These are phyloP conservation scores for Dendroctonus valens DNA, from an alignment of 1,140 invertebrate species.

Conservation along the genomic window DNA sequence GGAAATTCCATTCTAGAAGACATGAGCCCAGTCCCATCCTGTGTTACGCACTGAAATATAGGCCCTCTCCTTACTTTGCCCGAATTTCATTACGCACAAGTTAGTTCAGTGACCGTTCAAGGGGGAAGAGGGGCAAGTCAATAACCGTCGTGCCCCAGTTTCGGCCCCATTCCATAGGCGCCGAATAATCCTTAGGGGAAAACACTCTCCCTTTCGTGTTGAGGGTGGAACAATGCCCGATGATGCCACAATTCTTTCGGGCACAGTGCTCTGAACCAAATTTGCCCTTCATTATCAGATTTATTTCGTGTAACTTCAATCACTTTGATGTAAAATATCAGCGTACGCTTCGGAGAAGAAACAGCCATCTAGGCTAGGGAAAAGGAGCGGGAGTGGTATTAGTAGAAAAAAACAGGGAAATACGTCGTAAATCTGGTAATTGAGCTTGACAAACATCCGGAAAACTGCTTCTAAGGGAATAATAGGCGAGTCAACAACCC, in stretches of 20 bases:
- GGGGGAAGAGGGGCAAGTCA: conserved; percentile 18
- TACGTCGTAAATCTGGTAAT: not conserved
- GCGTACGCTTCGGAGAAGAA: too few relatives aligned
- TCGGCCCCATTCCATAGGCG: conserved; percentile 22
- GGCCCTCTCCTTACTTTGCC: conserved; percentile 25
- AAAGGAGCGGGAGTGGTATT: too few relatives aligned
- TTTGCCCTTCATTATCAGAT: too few relatives aligned
- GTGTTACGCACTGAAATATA: conserved; percentile 23
- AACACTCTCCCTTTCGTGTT: conserved; percentile 32
- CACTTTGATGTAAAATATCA: too few relatives aligned
- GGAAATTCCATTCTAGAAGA: too few relatives aligned
- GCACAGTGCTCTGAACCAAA: too few relatives aligned
- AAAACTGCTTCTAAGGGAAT: not conserved
- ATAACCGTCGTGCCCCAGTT: conserved; percentile 30
- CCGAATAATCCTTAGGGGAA: conserved; percentile 13
- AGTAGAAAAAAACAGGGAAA: not conserved
- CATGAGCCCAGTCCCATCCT: not conserved
- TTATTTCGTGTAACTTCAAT: too few relatives aligned
- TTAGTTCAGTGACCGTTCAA: conserved; percentile 32
- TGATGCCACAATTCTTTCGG: not conserved
- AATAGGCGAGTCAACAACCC: conserved; percentile 12
- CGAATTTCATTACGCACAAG: conserved; percentile 33
- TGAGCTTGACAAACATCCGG: not conserved
- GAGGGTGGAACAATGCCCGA: conserved; percentile 28
- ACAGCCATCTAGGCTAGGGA: too few relatives aligned